Evolutionary conservation across 1,140 invertebrate species (phyloP).

Genomic region (Paraescarpia echinospica): DNA sequence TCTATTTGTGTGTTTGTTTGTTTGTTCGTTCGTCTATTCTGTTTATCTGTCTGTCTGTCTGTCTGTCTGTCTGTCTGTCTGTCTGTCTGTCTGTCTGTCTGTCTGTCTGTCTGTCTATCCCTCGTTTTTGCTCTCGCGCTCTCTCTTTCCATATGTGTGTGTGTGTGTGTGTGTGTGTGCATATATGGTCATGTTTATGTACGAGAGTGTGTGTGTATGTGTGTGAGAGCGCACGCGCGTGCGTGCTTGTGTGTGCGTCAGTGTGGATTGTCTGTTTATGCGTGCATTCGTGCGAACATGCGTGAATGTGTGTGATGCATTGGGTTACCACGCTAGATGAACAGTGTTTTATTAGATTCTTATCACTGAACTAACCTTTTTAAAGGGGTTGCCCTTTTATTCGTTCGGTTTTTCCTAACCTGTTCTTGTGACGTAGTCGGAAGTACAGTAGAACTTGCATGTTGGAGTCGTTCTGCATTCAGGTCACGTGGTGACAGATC

Average conservation of each 20-base stretch:
- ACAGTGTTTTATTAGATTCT: background rate
- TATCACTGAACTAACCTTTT: background rate
- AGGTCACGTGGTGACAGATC: background rate
- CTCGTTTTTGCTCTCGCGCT: no score
- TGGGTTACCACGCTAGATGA: background rate
- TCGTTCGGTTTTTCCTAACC: background rate
- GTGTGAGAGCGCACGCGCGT: background rate
- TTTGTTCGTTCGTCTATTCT: no score
- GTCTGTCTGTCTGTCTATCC: no score
- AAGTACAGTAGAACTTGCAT: background rate
- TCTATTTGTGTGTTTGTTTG: no score
- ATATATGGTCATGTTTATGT: background rate
- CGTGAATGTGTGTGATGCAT: background rate
- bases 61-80: no score
- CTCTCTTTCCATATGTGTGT: no score
- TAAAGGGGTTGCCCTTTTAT: background rate
- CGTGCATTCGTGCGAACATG: background rate
- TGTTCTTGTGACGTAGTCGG: background rate
- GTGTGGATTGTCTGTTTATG: background rate
- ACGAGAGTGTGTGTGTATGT: no score
- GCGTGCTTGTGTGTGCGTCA: background rate
- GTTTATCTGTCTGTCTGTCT: no score
- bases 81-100: no score
- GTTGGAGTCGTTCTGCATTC: background rate
- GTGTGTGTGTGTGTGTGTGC: no score